Base-by-base conservation (phyloP, 2,113 vertebrate genomes). In the Zapus hudsonius region DNA sequence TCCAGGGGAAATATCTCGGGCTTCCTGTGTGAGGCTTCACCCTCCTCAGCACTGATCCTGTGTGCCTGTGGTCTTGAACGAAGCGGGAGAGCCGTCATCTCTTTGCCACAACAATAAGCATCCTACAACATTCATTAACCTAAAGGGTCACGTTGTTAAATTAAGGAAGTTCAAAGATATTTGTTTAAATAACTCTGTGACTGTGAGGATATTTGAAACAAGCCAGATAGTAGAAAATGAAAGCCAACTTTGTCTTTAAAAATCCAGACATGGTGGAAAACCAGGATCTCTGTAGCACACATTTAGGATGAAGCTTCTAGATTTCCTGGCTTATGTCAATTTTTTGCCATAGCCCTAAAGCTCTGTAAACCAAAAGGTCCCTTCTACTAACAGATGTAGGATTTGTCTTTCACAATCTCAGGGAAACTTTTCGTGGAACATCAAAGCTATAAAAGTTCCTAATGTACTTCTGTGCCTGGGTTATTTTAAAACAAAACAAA, bases 101-200 rank as follows among this genome's bases (percentile, higher is more conserved):
- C 4, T 88, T 63, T 86, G 52, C 82, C 94, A 78, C 42, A 66
- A 94, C 80, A 84, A 89, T 78, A 93, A 85, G 63, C 73, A 79
- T 95, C 86, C 92, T 70, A 76, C 64, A 87, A 29, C 38, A 70
- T 52, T 94, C 89, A 87, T 95, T 94, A 95, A 96, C 89, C 91
- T 84, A 38, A n/a, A 42, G 29, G 84, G 76, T 95, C 87, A 76
- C 55, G 86, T 91, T 89, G 93, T 94, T 52, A 73, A 82, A 89
- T 91, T 87, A 93, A 91, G 88, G 85, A 95, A 95, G 78, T 95
- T 95, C 70, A 85, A 95, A 94, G 88, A 93, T 78, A 85, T 84
- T 78, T 94, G 93, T 95, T 95, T 96, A 95, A 96, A 93, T 87
- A 95, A 87, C 70, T 72, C 29, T 36, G 29, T 92, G 90, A 78